phyloP scores from a whole-genome alignment of 2,888 invertebrate species.

The Halictus ligatus region DNA sequence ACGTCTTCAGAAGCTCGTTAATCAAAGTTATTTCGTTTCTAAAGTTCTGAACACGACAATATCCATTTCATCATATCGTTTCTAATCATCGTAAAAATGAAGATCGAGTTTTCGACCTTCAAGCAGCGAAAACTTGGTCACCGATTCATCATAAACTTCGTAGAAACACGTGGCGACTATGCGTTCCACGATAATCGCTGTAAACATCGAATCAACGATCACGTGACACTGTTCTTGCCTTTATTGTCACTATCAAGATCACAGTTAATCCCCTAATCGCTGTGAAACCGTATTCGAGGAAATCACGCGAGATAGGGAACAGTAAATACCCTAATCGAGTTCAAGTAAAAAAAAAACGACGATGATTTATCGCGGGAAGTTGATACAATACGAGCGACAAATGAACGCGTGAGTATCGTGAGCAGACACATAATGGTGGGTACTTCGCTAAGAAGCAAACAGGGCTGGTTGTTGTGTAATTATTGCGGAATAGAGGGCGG shows the following conservation, averaged over 20 bases:
- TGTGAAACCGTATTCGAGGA: conserved; percentile 19
- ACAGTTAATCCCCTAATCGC: conserved; percentile 12
- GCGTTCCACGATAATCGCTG: conserved; percentile 13
- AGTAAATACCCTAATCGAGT: conserved; percentile 31
- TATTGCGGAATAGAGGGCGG: conserved; percentile 15
- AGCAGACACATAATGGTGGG: conserved; percentile 35
- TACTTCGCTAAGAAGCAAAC: conserved; percentile 27
- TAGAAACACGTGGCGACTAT: background rate
- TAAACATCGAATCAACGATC: background rate
- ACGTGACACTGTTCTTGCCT: background rate
- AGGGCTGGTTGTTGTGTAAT: conserved; percentile 42
- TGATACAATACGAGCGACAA: conserved; percentile 56
- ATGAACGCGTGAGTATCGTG: conserved; percentile 49
- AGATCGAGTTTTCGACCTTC: background rate
- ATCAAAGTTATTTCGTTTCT: background rate
- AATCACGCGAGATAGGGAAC: conserved; percentile 47
- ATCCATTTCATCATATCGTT: background rate
- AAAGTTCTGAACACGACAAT: background rate
- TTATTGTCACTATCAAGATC: conserved; percentile 26
- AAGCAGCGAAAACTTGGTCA: background rate
- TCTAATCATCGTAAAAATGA: background rate
- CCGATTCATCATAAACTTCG: background rate
- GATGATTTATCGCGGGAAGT: conserved; percentile 36
- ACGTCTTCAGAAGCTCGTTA: background rate
- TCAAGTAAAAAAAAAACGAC: conserved; percentile 12